Evolutionary conservation across 2,113 vertebrate genomes (phyloP), one percentile per base, ranked within the genome.

Genomic region (Ursus arctos): DNA sequence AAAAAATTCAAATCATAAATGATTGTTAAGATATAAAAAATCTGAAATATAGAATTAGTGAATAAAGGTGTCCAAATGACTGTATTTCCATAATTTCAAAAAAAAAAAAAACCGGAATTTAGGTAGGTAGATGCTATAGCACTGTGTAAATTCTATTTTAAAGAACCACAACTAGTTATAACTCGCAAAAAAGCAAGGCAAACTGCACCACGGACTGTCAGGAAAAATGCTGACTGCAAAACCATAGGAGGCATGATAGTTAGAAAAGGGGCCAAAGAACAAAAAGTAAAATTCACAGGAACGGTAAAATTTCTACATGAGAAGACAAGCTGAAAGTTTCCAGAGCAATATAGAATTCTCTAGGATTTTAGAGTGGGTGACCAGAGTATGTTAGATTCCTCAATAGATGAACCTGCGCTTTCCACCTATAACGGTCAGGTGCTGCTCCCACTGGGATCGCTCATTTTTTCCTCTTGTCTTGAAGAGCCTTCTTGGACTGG

Each of bases 161-260:
- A 96, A 94, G 49, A 95, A 95, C 36, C 81, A 93, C 4, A 91
- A 94, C 69, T 69, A 89, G 22, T 89, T 86, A 71, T 19, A 93
- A 96, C 16, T 57, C 91, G 24, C 15, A 90, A 76, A 83, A 81
- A 79, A 83, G 18, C 55, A 88, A 94, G 69, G 51, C 53, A 77
- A 88, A 92, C 24, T 84, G n/a, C 11, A 84, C 33, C 6, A 88
- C 33, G 28, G 43, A 49, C 49, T 90, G 85, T 57, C 31, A 86
- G 31, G 55, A 76, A 67, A 83, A 49, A 69, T 43, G 87, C 3
- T 92, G 57, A 77, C 65, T 63, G 10, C 4, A 33, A 81, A 12
- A 40, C 36, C 79, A 92, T 4, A 93, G 67, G 69, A 63, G 63
- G n/a, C 28, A 47, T 11, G 15, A 53, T 7, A 63, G 63, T 90